Evolutionary conservation across 2,888 invertebrate species (phyloP).

Genomic region (Helicoverpa assulta): DNA sequence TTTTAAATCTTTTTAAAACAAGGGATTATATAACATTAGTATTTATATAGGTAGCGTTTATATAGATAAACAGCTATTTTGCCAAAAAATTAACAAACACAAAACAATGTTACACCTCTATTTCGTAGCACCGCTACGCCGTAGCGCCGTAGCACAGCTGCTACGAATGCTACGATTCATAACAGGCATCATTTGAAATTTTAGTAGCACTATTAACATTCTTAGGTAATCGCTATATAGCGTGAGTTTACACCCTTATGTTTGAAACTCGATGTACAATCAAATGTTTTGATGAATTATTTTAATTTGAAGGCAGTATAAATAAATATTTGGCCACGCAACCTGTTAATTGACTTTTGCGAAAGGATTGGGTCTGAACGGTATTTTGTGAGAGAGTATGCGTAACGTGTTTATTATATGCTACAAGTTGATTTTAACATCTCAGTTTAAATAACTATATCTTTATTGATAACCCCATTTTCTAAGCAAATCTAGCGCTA

Average conservation of each 20-base stretch:
- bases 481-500: too few relatives aligned
- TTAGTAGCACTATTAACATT: conserved; percentile 58
- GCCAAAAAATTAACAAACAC: conserved; percentile 4
- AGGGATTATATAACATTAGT: too few relatives aligned
- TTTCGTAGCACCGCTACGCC: conserved; percentile 49
- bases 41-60: too few relatives aligned
- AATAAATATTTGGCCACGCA: conserved; percentile 42
- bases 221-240: conserved; percentile 66
- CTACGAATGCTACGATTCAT: conserved; percentile 56
- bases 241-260: conserved; percentile 64
- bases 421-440: not conserved
- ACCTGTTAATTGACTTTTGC: conserved; percentile 23
- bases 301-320: conserved; percentile 54
- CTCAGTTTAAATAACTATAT: too few relatives aligned
- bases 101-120: conserved; percentile 36
- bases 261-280: conserved; percentile 53
- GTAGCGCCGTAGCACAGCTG: conserved; percentile 56
- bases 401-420: not conserved
- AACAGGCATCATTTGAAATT: conserved; percentile 47
- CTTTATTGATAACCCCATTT: too few relatives aligned
- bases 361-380: conserved; percentile 8
- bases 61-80: too few relatives aligned
- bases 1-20: too few relatives aligned
- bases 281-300: conserved; percentile 57
- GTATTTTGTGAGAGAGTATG: conserved; percentile 10